Base-by-base conservation (phyloP, 2,113 vertebrate species). In the Forbesichthys papilliferus region DNA sequence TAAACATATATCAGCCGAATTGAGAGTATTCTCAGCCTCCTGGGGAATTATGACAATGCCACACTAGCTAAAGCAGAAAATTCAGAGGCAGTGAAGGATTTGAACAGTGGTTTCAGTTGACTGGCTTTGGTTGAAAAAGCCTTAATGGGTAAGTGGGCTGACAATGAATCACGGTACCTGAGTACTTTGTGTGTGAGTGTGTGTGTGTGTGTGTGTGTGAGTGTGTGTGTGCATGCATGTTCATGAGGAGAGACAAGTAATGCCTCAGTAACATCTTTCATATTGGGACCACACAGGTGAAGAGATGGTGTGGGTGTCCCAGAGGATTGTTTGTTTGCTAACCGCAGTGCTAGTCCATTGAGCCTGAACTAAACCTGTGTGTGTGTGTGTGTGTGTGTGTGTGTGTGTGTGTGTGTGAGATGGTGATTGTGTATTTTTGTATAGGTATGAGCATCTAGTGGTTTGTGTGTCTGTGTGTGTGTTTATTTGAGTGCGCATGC, bases 61-160 rank as follows among this genome's bases (percentile, higher is more conserved):
- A 68, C 42, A 53, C 52, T 13, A 14, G 11, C 56, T 14, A n/a
- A 62, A 48, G 42, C 27, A 52, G 59, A 63, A 63, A 20, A 16
- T 58, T 51, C 52, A 64, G 53, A 33, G 27, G 59, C 48, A 63
- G 20, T 12, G 56, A 51, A n/a, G 59, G 33, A 59, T 66, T 55
- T 61, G 11, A 69, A 55, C 48, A 56, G 18, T 48, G 47, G 11
- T 54, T 64, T 27, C 42, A 61, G 61, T 58, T 61, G 58, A 62
- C 13, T 42, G 36, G 36, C 36, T 42, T 56, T 61, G 9, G 14
- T 57, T 66, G 20, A 34, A 66, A 57, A 5, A n/a, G 63, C 49
- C 36, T 11, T 18, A 67, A 56, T 57, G 61, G 56, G 73, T 27
- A 68, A 59, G 71, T 71, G 52, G 56, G 53, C 58, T 55, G 73